These are phyloP conservation scores for Ctena decussata DNA, from an alignment of 2,888 invertebrate genomes.

Conservation along the genomic window DNA sequence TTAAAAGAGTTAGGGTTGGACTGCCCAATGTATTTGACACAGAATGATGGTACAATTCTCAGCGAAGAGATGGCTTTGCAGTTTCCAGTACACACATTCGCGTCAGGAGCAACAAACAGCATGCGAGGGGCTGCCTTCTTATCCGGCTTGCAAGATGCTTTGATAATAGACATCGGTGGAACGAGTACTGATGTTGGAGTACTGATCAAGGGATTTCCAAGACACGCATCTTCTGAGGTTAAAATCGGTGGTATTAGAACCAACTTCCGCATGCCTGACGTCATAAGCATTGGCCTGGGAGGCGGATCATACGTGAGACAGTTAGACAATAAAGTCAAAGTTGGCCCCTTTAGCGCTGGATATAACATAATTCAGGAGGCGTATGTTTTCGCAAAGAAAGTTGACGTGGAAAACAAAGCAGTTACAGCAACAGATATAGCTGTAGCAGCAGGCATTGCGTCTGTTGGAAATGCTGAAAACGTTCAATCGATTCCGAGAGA, in stretches of 20 bases:
- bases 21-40: constrained; percentile 83
- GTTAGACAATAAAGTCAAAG: constrained; percentile 33
- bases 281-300: constrained; percentile 83
- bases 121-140: constrained; percentile 85
- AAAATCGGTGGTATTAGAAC: constrained; percentile 82
- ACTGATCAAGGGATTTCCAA: constrained; percentile 81
- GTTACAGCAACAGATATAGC: constrained; percentile 84
- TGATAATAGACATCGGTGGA: constrained; percentile 85
- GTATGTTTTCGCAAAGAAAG: constrained; percentile 70
- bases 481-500: constrained; percentile 63
- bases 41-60: constrained; percentile 85
- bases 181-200: constrained; percentile 84
- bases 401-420: constrained; percentile 17
- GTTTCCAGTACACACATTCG: constrained; percentile 81
- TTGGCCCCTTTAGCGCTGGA: constrained; percentile 85
- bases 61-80: constrained; percentile 75
- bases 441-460: constrained; percentile 76
- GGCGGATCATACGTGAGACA: constrained; percentile 83
- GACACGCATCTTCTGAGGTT: constrained; percentile 79
- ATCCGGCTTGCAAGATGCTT: constrained; percentile 75
- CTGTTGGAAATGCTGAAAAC: constrained; percentile 66
- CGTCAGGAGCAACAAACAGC: constrained; percentile 86
- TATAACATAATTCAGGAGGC: constrained; percentile 77
- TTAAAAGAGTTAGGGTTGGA: constrained; percentile 72
- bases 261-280: constrained; percentile 85